Evolutionary conservation across 2,888 invertebrate genomes (phyloP).

Genomic region (Homarus gammarus): DNA sequence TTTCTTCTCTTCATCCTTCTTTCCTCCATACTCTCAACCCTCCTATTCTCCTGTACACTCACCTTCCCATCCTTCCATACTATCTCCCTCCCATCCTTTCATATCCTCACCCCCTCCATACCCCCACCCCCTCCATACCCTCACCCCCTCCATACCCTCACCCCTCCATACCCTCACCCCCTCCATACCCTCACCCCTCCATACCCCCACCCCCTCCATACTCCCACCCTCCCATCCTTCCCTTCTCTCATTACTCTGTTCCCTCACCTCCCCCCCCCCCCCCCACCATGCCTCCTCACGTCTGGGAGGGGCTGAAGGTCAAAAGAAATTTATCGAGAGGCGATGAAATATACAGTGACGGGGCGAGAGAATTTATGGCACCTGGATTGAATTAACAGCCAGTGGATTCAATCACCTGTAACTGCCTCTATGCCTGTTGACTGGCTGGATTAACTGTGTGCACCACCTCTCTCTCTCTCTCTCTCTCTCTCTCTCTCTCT

Average conservation of each 20-base stretch:
- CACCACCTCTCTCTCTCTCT: no score
- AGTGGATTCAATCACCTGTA: not conserved
- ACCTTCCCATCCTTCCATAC: not conserved
- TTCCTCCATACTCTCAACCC: no score
- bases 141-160: no score
- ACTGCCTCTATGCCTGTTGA: not conserved
- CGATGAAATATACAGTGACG: constrained; percentile 48
- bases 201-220: not conserved
- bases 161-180: no score
- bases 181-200: no score
- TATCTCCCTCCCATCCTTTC: not conserved
- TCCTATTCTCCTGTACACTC: no score
- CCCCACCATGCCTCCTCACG: constrained; percentile 3
- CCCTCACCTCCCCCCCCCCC: not conserved
- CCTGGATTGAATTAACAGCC: constrained; percentile 1
- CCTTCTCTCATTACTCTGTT: constrained; percentile 3
- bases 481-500: no score
- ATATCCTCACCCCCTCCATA: not conserved
- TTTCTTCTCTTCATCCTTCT: no score
- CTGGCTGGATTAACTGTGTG: not conserved
- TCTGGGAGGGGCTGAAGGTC: constrained; percentile 26
- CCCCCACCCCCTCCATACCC: not conserved
- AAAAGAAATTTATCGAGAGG: constrained; percentile 37
- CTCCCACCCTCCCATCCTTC: not conserved
- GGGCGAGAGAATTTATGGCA: constrained; percentile 43